Conservation (phyloP, 2,888 invertebrate genomes). For the Caenorhabditis virilis region DNA sequence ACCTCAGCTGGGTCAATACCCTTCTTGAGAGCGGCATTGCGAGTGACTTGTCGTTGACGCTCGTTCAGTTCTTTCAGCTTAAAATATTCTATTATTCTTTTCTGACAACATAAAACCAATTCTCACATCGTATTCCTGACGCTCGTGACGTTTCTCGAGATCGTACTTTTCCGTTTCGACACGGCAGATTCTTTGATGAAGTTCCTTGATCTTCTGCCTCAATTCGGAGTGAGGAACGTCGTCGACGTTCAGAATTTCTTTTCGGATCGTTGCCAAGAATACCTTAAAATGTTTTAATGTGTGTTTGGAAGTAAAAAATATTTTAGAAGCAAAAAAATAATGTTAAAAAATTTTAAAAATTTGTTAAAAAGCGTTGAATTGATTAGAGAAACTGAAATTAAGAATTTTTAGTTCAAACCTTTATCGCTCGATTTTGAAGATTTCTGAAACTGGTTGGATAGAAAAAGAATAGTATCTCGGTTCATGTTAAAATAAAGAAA, state of each 20-base stretch:
- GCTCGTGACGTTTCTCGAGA: slow-evolving; percentile 67
- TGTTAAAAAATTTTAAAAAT: not conserved
- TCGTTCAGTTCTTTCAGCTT: slow-evolving; percentile 68
- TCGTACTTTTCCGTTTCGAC: slow-evolving; percentile 68
- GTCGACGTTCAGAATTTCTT: slow-evolving; percentile 38
- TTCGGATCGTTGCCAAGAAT: slow-evolving; percentile 46
- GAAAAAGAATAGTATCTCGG: not conserved
- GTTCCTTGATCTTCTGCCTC: slow-evolving; percentile 63
- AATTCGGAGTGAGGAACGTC: slow-evolving; percentile 50
- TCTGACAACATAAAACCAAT: not conserved
- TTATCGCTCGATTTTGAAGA: not conserved
- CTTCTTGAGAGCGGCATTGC: slow-evolving; percentile 61
- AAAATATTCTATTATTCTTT: slow-evolving; percentile 17
- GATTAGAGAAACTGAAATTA: too few species aligned
- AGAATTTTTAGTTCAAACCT: slow-evolving; percentile 6
- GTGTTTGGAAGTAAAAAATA: slow-evolving; percentile 1
- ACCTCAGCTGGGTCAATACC: slow-evolving; percentile 64
- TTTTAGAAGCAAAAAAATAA: not conserved
- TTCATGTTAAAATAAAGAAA: not conserved
- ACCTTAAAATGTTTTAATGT: slow-evolving; percentile 18
- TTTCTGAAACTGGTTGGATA: not conserved
- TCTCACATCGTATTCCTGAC: slow-evolving; percentile 66
- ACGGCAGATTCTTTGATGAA: slow-evolving; percentile 65
- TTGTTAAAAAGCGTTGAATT: slow-evolving; percentile 3
- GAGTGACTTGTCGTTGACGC: slow-evolving; percentile 65